These are phyloP conservation scores for Macrotus californicus DNA, from an alignment of 2,113 vertebrate genomes.

Conservation along the genomic window DNA sequence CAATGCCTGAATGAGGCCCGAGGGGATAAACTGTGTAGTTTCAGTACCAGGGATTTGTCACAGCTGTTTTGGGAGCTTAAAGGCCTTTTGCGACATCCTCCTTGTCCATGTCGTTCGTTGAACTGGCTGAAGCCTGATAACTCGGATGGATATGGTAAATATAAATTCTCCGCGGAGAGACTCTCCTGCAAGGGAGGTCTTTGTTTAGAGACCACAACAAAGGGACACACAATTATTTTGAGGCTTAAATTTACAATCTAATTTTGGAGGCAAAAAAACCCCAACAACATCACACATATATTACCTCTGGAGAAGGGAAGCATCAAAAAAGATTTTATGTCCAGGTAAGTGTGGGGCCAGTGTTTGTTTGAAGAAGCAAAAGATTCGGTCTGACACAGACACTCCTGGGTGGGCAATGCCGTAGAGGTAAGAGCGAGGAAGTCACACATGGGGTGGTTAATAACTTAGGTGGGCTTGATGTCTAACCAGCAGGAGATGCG, in stretches of 20 bases:
- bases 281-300: not conserved
- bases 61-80: not conserved
- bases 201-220: not conserved
- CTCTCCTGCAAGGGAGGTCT: not conserved
- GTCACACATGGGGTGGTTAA: not conserved
- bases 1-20: not conserved
- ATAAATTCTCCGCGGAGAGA: not conserved
- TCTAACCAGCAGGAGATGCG: not conserved
- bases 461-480: slow-evolving; percentile 31
- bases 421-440: not conserved
- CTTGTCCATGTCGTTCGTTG: not conserved
- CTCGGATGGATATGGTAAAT: not conserved
- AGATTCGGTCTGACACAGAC: not conserved
- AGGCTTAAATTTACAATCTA: not conserved
- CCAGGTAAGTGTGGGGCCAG: not conserved
- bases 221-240: not conserved
- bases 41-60: slow-evolving; percentile 6
- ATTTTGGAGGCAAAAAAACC: not conserved
- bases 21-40: not conserved
- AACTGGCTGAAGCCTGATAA: not conserved
- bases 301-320: not conserved
- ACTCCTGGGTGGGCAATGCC: not conserved
- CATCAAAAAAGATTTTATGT: slow-evolving; percentile 8
- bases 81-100: not conserved
- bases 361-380: slow-evolving; percentile 33